These are phyloP conservation scores for Drosophila lowei DNA, from an alignment of 1,140 invertebrate species.

Conservation along the genomic window DNA sequence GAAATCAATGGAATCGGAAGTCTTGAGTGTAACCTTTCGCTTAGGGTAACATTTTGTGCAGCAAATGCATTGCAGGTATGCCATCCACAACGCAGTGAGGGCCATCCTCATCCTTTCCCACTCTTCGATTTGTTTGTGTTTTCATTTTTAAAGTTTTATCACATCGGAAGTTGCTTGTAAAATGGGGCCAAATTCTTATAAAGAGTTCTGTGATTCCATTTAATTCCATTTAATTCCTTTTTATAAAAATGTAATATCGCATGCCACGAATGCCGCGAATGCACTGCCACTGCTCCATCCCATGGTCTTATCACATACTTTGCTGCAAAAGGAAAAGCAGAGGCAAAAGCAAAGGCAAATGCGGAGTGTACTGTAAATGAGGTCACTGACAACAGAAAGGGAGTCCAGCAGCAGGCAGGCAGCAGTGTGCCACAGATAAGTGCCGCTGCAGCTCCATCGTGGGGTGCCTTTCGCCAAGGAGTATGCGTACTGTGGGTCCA, in stretches of 20 bases:
- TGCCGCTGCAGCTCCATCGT: not conserved
- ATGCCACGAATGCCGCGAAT: not conserved
- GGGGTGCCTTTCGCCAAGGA: constrained; percentile 13
- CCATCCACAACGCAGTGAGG: too few species aligned
- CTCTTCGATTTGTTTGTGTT: constrained; percentile 22
- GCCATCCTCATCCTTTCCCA: not conserved
- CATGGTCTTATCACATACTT: constrained; percentile 18
- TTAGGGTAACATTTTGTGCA: too few species aligned
- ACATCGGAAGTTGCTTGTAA: constrained; percentile 71
- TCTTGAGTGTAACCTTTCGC: too few species aligned
- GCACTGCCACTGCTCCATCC: not conserved
- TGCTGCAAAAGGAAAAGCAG: constrained; percentile 24
- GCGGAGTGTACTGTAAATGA: too few species aligned
- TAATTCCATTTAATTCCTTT: constrained; percentile 11
- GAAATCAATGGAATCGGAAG: too few species aligned
- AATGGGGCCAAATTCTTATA: constrained; percentile 60
- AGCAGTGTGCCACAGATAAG: too few species aligned
- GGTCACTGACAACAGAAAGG: constrained; percentile 44
- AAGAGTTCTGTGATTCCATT: constrained; percentile 26
- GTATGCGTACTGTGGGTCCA: constrained; percentile 42
- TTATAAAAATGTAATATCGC: constrained; percentile 14
- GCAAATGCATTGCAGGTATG: too few species aligned
- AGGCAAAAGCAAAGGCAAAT: too few species aligned
- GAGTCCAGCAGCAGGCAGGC: too few species aligned
- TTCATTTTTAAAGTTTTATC: constrained; percentile 47